Evolutionary conservation across 2,888 invertebrate genomes (phyloP).

Genomic region (Baronia brevicornis): DNA sequence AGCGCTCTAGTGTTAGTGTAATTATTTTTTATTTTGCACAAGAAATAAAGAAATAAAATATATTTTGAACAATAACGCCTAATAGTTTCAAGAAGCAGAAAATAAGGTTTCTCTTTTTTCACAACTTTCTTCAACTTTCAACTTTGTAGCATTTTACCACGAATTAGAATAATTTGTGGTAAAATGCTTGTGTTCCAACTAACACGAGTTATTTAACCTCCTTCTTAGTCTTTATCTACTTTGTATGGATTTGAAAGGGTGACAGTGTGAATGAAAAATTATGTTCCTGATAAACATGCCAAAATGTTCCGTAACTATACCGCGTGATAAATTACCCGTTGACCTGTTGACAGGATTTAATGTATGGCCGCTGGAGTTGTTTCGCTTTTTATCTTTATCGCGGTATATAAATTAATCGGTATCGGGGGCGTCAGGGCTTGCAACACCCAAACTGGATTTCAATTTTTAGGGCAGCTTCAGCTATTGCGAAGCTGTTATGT

Average conservation of each 20-base stretch:
- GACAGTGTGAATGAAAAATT: conserved; percentile 3
- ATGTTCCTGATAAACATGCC: conserved; percentile 7
- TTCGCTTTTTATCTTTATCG: conserved; percentile 21
- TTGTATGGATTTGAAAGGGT: too few species aligned
- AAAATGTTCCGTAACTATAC: conserved; percentile 13
- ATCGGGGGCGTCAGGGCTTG: conserved; percentile 18
- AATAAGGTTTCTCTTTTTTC: too few species aligned
- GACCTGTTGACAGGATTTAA: conserved; percentile 15
- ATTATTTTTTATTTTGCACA: too few species aligned
- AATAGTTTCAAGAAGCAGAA: too few species aligned
- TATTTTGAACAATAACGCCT: too few species aligned
- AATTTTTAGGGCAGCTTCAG: conserved; percentile 12
- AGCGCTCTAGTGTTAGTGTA: too few species aligned
- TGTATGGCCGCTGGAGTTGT: conserved; percentile 11
- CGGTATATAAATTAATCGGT: conserved; percentile 20
- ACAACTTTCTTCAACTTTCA: too few species aligned
- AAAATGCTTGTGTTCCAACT: too few species aligned
- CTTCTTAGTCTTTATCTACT: conserved; percentile 7
- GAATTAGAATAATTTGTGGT: too few species aligned
- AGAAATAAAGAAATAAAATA: too few species aligned
- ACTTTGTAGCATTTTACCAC: too few species aligned
- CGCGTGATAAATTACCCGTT: conserved; percentile 10
- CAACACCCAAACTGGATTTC: conserved; percentile 17
- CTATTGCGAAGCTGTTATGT: conserved; percentile 1
- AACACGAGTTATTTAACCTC: too few species aligned